A percentile compares a stretch with the other conserved stretches of the same genome.
Conservation (phyloP, 2,888 invertebrate genomes). For the Keiferia lycopersicella region DNA sequence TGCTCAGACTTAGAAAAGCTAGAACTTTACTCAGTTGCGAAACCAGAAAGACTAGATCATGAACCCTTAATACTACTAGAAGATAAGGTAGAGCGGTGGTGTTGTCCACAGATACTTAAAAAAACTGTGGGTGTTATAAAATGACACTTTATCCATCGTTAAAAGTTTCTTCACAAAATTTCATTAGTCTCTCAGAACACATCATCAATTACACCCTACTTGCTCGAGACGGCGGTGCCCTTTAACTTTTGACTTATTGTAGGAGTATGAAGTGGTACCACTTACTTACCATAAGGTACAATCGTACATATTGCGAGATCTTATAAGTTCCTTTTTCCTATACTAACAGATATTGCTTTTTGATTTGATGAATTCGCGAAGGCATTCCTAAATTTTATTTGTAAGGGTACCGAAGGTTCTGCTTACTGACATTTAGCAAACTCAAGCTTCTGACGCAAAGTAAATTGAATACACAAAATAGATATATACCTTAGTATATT, state of each 20-base stretch:
- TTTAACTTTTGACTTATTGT: neutral
- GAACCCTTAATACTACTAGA: neutral
- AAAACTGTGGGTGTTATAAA: neutral
- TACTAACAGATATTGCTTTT: neutral
- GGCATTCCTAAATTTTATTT: neutral
- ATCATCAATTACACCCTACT: neutral
- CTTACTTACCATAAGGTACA: too few species aligned
- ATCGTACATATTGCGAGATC: too few species aligned
- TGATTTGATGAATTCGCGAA: neutral
- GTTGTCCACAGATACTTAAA: neutral
- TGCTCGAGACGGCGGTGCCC: neutral
- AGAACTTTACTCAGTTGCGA: neutral
- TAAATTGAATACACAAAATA: constrained; percentile 1
- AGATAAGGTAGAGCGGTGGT: neutral
- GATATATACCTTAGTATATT: neutral
- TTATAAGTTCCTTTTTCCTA: too few species aligned
- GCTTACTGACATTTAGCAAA: neutral
- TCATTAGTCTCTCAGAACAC: neutral
- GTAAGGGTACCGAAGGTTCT: neutral
- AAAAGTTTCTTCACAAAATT: neutral
- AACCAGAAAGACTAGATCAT: neutral
- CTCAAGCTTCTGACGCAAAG: neutral
- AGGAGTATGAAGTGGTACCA: too few species aligned
- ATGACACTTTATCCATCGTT: neutral
- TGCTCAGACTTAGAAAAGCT: neutral